These are phyloP conservation scores for Leptinotarsa defecta DNA, from an alignment of 1,140 invertebrate genomes.

Conservation along the genomic window DNA sequence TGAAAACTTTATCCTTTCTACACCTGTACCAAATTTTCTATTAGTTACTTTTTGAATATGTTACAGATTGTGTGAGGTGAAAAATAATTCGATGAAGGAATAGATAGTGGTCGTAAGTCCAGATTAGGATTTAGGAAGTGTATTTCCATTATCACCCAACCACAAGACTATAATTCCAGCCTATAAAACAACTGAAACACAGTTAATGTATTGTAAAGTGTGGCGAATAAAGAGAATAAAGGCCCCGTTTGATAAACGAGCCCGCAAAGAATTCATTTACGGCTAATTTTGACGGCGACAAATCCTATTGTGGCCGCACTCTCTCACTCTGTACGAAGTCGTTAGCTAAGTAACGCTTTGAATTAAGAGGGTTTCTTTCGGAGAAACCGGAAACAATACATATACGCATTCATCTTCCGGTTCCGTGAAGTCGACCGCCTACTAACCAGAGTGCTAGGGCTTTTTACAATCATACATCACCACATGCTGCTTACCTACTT, in stretches of 20 bases:
- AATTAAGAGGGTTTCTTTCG: slow-evolving; percentile 56
- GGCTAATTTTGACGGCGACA: slow-evolving; percentile 52
- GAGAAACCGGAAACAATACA: slow-evolving; percentile 55
- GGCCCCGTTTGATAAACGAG: slow-evolving; percentile 51
- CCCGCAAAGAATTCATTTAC: slow-evolving; percentile 53
- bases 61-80: too few species aligned
- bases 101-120: too few species aligned
- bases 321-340: slow-evolving; percentile 45
- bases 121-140: too few species aligned
- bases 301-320: slow-evolving; percentile 48
- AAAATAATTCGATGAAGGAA: too few species aligned
- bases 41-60: too few species aligned
- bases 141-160: neutral
- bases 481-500: slow-evolving; percentile 27
- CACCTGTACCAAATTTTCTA: too few species aligned
- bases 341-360: slow-evolving; percentile 55
- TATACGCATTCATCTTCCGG: slow-evolving; percentile 56
- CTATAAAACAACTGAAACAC: slow-evolving; percentile 29
- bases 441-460: slow-evolving; percentile 27
- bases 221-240: slow-evolving; percentile 43
- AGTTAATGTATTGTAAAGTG: slow-evolving; percentile 35
- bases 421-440: slow-evolving; percentile 21
- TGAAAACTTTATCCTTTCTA: too few species aligned
- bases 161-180: slow-evolving; percentile 15
- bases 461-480: slow-evolving; percentile 47